Evolutionary conservation across 2,113 vertebrate genomes (phyloP).

Genomic region (Glaucomys volans): DNA sequence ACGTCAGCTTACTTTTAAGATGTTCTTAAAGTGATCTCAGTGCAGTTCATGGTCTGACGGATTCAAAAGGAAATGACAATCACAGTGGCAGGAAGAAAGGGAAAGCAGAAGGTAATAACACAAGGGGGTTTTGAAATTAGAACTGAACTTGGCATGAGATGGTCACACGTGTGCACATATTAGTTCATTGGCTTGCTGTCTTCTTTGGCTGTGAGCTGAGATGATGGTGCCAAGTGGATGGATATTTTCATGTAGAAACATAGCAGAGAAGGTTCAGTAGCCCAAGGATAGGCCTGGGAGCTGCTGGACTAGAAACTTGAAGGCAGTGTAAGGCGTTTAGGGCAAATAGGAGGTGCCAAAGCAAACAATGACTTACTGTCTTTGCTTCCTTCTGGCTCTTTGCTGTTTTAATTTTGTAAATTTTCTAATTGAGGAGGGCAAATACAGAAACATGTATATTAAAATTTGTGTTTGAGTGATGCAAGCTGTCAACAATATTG

Average conservation of each 20-base stretch:
- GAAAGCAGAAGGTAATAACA: background rate
- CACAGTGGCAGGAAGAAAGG: background rate
- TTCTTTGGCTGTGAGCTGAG: background rate
- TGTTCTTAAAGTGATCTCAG: background rate
- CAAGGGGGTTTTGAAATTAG: background rate
- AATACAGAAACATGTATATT: background rate
- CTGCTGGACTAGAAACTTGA: background rate
- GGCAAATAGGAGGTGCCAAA: background rate
- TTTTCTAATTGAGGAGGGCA: background rate
- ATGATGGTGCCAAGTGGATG: background rate
- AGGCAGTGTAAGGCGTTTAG: rapidly evolving
- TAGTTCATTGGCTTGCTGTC: background rate
- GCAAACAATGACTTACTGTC: background rate
- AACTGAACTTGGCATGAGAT: background rate
- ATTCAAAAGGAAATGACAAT: background rate
- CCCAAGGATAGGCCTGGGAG: background rate
- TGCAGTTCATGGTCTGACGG: background rate
- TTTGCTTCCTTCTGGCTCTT: background rate
- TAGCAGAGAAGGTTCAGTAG: rapidly evolving
- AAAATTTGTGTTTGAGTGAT: background rate
- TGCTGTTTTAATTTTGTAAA: background rate
- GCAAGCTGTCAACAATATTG: background rate
- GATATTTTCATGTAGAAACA: background rate
- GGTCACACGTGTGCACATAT: background rate
- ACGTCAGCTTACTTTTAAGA: background rate